Evolutionary conservation across 2,888 invertebrate genomes (phyloP), one percentile per base, ranked within the genome.

Genomic region (Rutpela maculata): DNA sequence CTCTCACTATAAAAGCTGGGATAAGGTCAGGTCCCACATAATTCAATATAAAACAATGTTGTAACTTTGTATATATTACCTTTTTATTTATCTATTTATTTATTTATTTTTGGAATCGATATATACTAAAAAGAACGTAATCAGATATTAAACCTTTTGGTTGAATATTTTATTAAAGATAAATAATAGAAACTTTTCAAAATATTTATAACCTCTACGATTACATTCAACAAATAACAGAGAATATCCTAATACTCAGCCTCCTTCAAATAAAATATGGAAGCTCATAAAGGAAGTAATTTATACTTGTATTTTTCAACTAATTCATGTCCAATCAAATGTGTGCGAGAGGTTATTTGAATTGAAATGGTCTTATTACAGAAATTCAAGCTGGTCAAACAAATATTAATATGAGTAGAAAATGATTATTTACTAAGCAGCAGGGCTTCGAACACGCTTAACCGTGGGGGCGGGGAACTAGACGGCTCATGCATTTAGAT

Each of bases 341-440:
- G 7, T 78, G 70, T 60, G 77, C 74, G 63, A 72, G 72, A 60
- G 82, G 79, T 81, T 78, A 83, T 86, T 86, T 86, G 86, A 87
- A 87, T 87, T 77, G 85, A 82, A 88, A 88, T 86, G 84, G 83
- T 86, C 86, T 84, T 83, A 87, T 87, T 87, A 87, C 82, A 81
- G 83, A 82, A 84, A 84, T 83, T 82, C 84, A 78, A 82, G 83
- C 85, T 84, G 83, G 84, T 85, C 86, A 85, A 87, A 87, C 87
- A 87, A 79, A 88, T 87, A 88, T 88, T 88, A 87, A 88, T 88
- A 86, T 83, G 84, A 86, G 85, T 86, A 83, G 86, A 88, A 87
- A 87, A 88, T 88, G 86, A 88, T 88, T 88, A 88, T 88, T 88
- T 87, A 88, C 87, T 82, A 85, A 87, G 80, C 86, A 87, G 87